Conservation (phyloP, 2,113 vertebrate species). For the human (Homo sapiens) region DNA sequence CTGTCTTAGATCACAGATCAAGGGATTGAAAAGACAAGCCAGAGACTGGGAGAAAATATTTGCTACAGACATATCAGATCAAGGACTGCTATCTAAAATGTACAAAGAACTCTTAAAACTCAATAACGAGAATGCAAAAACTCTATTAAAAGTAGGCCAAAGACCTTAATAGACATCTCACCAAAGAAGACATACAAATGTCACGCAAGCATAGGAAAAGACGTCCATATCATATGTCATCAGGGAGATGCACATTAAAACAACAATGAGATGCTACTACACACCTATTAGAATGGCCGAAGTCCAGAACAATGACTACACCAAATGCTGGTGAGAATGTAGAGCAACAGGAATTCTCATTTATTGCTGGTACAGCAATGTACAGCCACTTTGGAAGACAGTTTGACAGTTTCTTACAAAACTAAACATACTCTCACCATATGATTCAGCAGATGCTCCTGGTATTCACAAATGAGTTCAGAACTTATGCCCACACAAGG, state of each 20-base stretch:
- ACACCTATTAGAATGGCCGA: neutral
- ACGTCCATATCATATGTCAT: neutral
- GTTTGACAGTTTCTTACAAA: too few relatives aligned
- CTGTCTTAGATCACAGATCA: neutral
- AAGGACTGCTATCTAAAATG: neutral
- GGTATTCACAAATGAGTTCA: neutral
- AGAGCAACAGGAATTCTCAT: too few relatives aligned
- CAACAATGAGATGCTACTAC: neutral
- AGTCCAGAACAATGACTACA: neutral
- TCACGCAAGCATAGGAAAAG: neutral
- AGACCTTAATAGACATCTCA: neutral
- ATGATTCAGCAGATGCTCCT: neutral
- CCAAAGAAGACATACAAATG: neutral
- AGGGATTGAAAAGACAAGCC: neutral
- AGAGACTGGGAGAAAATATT: neutral
- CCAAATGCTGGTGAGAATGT: neutral
- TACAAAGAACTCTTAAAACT: neutral
- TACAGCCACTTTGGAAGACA: too few relatives aligned
- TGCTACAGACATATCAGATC: neutral
- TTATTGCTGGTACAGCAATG: too few relatives aligned
- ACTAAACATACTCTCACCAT: too few relatives aligned
- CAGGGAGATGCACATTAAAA: neutral
- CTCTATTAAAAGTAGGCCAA: neutral
- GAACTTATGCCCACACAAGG: neutral
- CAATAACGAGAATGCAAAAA: neutral